These are phyloP conservation scores for Stomatorhinus ivindoensis DNA, from an alignment of 2,113 vertebrate species.

Conservation along the genomic window DNA sequence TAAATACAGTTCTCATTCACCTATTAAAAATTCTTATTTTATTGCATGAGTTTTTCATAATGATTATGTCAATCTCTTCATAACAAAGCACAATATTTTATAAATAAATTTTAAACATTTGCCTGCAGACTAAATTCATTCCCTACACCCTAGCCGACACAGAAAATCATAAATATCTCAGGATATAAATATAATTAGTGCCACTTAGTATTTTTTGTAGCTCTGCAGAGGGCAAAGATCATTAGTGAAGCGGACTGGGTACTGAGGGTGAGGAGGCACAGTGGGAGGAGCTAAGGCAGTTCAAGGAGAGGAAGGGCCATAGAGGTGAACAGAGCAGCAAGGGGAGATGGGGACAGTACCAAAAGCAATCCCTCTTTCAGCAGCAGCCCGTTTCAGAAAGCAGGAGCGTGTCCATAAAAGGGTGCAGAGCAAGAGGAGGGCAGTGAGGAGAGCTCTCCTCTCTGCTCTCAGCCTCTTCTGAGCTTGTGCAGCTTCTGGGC, in stretches of 20 bases:
- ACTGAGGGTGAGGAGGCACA: neutral
- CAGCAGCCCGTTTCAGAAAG: neutral
- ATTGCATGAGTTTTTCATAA: slow-evolving; percentile 24
- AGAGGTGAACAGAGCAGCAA: neutral
- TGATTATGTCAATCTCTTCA: slow-evolving; percentile 27
- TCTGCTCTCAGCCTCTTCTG: slow-evolving; percentile 55
- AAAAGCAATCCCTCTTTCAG: neutral
- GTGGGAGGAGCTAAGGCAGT: neutral
- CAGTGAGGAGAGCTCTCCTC: neutral
- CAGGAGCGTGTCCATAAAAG: neutral
- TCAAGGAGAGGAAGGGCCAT: neutral
- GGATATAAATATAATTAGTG: slow-evolving; percentile 8
- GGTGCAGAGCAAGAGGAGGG: slow-evolving; percentile 15
- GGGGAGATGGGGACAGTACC: neutral
- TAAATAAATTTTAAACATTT: slow-evolving; percentile 37
- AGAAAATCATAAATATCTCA: neutral
- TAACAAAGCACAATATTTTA: slow-evolving; percentile 34
- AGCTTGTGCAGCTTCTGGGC: slow-evolving; percentile 82
- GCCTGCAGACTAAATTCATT: slow-evolving; percentile 32
- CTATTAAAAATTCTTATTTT: slow-evolving; percentile 21
- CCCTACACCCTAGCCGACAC: neutral
- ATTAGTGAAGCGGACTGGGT: slow-evolving; percentile 11
- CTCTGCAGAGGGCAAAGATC: neutral
- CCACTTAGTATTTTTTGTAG: neutral
- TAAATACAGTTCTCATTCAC: slow-evolving; percentile 34